Evolutionary conservation across 2,888 invertebrate genomes (phyloP).

Genomic region (Cantharis flavilabris): DNA sequence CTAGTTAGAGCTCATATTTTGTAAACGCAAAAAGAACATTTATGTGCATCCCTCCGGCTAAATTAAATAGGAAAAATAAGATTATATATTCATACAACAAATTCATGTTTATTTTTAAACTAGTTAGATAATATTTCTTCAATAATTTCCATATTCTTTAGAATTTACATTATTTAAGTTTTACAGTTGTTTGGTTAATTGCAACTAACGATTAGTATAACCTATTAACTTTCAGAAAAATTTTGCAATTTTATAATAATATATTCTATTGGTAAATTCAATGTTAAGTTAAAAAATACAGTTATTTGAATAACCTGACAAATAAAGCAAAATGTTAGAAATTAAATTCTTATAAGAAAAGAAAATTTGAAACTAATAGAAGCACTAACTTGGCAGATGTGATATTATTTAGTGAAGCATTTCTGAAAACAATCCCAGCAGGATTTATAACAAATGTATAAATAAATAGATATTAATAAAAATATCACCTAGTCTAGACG

Average conservation of each 20-base stretch:
- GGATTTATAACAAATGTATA: neutral
- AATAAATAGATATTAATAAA: neutral
- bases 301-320: too few species aligned
- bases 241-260: too few species aligned
- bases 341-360: neutral
- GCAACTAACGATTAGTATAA: too few species aligned
- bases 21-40: neutral
- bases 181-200: too few species aligned
- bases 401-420: neutral
- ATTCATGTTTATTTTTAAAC: neutral
- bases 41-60: neutral
- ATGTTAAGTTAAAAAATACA: too few species aligned
- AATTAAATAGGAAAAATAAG: neutral
- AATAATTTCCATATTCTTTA: too few species aligned
- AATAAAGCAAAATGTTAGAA: neutral
- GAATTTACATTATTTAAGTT: too few species aligned
- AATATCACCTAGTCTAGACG: too few species aligned
- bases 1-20: neutral
- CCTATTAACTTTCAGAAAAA: too few species aligned
- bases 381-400: neutral
- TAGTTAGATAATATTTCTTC: too few species aligned
- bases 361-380: neutral
- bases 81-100: neutral
- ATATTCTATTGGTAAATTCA: too few species aligned
- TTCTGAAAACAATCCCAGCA: neutral